phyloP scores from a whole-genome alignment of 2,888 invertebrate species.

The Serripes groenlandicus region DNA sequence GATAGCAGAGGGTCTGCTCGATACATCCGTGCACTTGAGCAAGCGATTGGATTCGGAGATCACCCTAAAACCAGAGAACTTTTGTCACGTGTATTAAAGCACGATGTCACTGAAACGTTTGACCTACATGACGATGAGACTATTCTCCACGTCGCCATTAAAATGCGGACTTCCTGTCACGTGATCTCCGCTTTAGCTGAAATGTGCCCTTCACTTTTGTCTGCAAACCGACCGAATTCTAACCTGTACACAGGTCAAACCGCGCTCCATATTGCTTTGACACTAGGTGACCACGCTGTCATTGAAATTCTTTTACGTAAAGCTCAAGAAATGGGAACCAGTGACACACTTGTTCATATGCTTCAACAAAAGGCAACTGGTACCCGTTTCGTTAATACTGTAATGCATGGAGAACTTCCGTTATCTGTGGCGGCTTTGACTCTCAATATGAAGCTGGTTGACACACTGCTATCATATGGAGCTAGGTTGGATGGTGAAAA shows the following conservation, averaged over 20 bases:
- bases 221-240: slow-evolving; percentile 25
- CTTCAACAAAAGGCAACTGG: slow-evolving; percentile 63
- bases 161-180: slow-evolving; percentile 39
- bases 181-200: slow-evolving; percentile 39
- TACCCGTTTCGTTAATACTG: slow-evolving; percentile 68
- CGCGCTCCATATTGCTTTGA: slow-evolving; percentile 68
- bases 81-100: background rate
- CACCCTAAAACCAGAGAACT: background rate
- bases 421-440: slow-evolving; percentile 74
- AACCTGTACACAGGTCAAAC: slow-evolving; percentile 68
- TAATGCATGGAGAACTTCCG: slow-evolving; percentile 75
- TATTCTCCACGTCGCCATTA: slow-evolving; percentile 52
- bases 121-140: slow-evolving; percentile 52
- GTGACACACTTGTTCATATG: slow-evolving; percentile 12
- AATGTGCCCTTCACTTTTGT: slow-evolving; percentile 40
- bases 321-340: background rate
- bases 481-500: slow-evolving; percentile 60
- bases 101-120: background rate
- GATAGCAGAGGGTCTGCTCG: background rate
- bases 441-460: slow-evolving; percentile 64
- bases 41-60: background rate
- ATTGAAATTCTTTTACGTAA: slow-evolving; percentile 46
- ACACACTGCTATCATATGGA: slow-evolving; percentile 55
- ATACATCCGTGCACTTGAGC: background rate
- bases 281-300: slow-evolving; percentile 54